A percentile compares a stretch with the other conserved stretches of the same genome.
These are phyloP conservation scores for Triops longicaudatus DNA, from an alignment of 1,140 invertebrate species.

Conservation along the genomic window DNA sequence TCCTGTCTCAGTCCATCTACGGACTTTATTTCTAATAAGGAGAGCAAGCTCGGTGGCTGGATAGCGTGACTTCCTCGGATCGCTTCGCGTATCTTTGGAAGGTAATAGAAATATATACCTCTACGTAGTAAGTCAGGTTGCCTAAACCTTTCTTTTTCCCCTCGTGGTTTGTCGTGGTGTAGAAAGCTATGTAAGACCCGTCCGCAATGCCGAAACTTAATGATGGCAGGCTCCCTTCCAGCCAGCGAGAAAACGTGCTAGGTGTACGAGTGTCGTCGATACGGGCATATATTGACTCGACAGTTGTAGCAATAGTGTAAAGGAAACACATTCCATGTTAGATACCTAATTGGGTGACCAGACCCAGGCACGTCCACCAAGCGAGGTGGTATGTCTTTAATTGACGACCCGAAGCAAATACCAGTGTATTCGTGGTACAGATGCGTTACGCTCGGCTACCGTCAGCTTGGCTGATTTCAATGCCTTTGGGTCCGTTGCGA, in stretches of 20 bases:
- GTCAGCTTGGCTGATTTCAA: conserved; percentile 7
- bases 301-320: conserved; percentile 4
- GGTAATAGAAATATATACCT: background rate
- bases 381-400: conserved; percentile 14
- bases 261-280: background rate
- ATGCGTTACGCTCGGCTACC: background rate
- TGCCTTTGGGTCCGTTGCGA: background rate
- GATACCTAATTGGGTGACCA: conserved; percentile 1
- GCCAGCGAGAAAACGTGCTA: background rate
- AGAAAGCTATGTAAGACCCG: background rate
- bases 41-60: background rate
- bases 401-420: conserved; percentile 11
- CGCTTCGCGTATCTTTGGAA: background rate
- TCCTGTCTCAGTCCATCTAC: background rate
- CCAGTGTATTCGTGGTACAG: conserved; percentile 9
- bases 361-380: conserved; percentile 1
- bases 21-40: background rate
- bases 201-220: background rate
- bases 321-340: background rate
- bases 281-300: background rate
- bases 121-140: background rate
- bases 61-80: background rate
- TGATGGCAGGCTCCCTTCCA: background rate
- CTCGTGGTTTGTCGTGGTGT: background rate
- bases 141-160: background rate